Percentiles rank a stretch among this genome's conserved stretches.
phyloP scores from a whole-genome alignment of 1,140 invertebrate genomes.

The Leptoteleia sp. region DNA sequence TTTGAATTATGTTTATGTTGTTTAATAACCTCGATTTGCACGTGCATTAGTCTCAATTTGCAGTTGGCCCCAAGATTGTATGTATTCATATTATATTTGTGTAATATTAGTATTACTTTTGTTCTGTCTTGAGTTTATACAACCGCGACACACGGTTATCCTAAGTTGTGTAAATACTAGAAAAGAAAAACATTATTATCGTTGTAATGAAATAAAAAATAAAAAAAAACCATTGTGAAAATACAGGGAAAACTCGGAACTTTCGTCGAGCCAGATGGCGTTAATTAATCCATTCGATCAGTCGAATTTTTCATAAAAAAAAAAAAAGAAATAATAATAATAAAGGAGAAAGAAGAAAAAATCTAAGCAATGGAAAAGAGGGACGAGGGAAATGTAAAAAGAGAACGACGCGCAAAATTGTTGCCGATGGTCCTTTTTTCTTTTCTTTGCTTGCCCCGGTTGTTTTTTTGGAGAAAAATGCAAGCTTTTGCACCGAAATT shows the following conservation, averaged over 20 bases:
- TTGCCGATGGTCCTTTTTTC: slow-evolving; percentile 54
- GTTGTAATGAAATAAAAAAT: slow-evolving; percentile 66
- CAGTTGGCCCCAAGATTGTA: slow-evolving; percentile 67
- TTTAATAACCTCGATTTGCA: slow-evolving; percentile 7
- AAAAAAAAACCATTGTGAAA: too few species aligned
- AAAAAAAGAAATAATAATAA: too few species aligned
- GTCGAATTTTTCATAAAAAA: slow-evolving; percentile 45
- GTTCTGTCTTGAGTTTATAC: slow-evolving; percentile 70
- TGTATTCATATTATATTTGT: slow-evolving; percentile 73
- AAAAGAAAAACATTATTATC: slow-evolving; percentile 65
- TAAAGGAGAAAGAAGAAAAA: slow-evolving; percentile 32
- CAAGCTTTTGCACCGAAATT: slow-evolving; percentile 5
- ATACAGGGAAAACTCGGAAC: slow-evolving; percentile 62
- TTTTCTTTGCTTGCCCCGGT: slow-evolving; percentile 51
- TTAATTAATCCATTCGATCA: slow-evolving; percentile 48
- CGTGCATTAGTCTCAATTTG: slow-evolving; percentile 66
- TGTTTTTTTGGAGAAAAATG: slow-evolving; percentile 22
- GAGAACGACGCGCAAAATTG: not conserved
- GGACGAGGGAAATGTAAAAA: slow-evolving; percentile 9
- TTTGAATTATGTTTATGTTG: too few species aligned
- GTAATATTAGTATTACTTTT: slow-evolving; percentile 76
- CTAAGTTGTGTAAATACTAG: slow-evolving; percentile 74
- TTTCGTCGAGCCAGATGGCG: slow-evolving; percentile 59
- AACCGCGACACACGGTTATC: slow-evolving; percentile 62
- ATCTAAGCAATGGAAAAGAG: slow-evolving; percentile 24